A percentile compares a stretch with the other conserved stretches of the same genome.
phyloP scores from a whole-genome alignment of 2,888 invertebrate genomes.

The Pinctada fucata region DNA sequence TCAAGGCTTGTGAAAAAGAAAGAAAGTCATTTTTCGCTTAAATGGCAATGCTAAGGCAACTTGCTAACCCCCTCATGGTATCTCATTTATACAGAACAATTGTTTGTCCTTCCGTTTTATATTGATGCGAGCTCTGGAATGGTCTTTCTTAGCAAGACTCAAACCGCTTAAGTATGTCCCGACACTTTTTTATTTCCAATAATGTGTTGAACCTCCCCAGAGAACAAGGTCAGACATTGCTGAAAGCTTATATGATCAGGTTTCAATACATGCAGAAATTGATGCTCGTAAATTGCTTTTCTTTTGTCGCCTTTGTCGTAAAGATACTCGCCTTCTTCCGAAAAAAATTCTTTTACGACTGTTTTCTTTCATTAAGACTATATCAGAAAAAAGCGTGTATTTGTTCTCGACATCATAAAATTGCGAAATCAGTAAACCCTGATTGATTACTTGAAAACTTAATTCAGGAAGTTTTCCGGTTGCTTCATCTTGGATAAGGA shows the following conservation, averaged over 20 bases:
- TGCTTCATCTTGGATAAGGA: too few species aligned
- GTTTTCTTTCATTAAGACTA: neutral
- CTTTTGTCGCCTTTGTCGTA: constrained; percentile 9
- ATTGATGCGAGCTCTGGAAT: constrained; percentile 6
- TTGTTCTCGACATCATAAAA: neutral
- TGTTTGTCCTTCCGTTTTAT: neutral
- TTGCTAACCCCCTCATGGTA: neutral
- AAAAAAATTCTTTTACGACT: neutral
- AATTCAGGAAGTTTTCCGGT: neutral
- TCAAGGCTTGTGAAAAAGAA: constrained; percentile 1
- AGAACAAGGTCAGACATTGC: neutral
- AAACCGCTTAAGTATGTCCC: neutral
- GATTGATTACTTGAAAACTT: neutral
- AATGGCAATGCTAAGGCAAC: neutral
- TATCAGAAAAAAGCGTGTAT: neutral
- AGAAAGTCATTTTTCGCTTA: neutral
- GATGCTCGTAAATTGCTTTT: constrained; percentile 13
- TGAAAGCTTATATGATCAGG: neutral
- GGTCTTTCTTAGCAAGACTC: neutral
- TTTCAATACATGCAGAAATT: constrained; percentile 2
- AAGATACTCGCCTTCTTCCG: neutral
- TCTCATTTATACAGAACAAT: constrained; percentile 3
- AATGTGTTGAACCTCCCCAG: neutral
- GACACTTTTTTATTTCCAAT: constrained; percentile 1
- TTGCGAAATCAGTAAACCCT: neutral